Percentiles rank a stretch among this genome's conserved stretches.
These are phyloP conservation scores for Plodia interpunctella DNA, from an alignment of 1,140 invertebrate species.

Conservation along the genomic window DNA sequence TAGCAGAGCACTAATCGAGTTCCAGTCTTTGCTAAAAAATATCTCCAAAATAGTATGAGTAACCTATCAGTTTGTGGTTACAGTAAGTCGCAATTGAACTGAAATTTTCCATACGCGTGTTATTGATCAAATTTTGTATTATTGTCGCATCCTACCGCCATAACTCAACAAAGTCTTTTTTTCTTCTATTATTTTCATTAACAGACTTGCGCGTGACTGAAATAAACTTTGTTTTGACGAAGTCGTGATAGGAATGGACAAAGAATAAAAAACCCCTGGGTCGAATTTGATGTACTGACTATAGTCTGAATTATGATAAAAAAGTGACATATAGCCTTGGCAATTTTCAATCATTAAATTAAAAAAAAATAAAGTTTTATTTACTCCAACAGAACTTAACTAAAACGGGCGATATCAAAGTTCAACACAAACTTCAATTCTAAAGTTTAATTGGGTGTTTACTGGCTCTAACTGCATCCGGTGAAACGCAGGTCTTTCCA, in stretches of 20 bases:
- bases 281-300: no score
- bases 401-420: neutral
- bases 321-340: neutral
- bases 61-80: no score
- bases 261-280: no score
- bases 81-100: no score
- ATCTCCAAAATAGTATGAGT: no score
- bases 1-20: no score
- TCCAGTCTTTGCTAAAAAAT: no score
- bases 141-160: slow-evolving; percentile 29
- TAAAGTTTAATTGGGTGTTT: slow-evolving; percentile 2
- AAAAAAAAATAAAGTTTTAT: neutral
- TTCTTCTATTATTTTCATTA: slow-evolving; percentile 67
- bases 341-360: neutral
- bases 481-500: neutral
- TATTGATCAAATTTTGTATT: slow-evolving; percentile 11
- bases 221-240: slow-evolving; percentile 56
- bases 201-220: slow-evolving; percentile 53
- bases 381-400: neutral
- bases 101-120: neutral
- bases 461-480: neutral
- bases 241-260: neutral
- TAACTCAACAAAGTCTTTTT: slow-evolving; percentile 36
- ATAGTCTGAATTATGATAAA: no score
- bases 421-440: neutral